phyloP scores from a whole-genome alignment of 2,888 invertebrate species.

The Thymelicus sylvestris region DNA sequence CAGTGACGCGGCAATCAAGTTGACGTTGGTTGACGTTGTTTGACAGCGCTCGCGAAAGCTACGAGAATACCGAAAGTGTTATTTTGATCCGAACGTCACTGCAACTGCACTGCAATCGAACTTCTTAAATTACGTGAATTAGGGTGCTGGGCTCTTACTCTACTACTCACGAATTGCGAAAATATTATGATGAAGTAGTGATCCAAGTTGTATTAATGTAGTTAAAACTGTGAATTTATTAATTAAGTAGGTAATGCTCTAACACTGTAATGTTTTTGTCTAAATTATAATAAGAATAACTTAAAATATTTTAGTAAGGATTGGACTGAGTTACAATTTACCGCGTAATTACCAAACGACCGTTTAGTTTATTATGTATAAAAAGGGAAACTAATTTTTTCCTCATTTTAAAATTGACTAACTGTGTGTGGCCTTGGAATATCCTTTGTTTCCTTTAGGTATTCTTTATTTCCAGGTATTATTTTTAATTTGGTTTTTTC shows the following conservation, averaged over 20 bases:
- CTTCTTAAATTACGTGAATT: no score
- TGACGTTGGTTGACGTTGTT: no score
- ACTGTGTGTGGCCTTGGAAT: neutral
- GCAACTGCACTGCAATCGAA: no score
- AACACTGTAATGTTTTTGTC: neutral
- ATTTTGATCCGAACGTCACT: no score
- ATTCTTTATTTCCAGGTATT: neutral
- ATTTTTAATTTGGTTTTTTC: neutral
- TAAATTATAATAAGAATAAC: neutral
- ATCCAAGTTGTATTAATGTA: neutral
- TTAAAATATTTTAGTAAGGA: neutral
- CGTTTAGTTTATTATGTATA: neutral
- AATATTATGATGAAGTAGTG: no score
- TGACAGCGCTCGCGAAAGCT: no score
- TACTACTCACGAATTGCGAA: no score
- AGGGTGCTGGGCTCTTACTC: no score
- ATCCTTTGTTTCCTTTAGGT: conserved; percentile 5
- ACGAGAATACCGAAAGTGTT: no score
- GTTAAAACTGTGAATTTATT: neutral
- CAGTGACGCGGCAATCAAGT: no score
- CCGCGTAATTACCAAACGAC: neutral
- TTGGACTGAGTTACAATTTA: neutral
- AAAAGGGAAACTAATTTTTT: neutral
- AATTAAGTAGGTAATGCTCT: neutral
- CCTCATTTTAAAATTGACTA: neutral